Conservation (phyloP, 1,140 invertebrate species). For the Daktulosphaira vitifoliae region DNA sequence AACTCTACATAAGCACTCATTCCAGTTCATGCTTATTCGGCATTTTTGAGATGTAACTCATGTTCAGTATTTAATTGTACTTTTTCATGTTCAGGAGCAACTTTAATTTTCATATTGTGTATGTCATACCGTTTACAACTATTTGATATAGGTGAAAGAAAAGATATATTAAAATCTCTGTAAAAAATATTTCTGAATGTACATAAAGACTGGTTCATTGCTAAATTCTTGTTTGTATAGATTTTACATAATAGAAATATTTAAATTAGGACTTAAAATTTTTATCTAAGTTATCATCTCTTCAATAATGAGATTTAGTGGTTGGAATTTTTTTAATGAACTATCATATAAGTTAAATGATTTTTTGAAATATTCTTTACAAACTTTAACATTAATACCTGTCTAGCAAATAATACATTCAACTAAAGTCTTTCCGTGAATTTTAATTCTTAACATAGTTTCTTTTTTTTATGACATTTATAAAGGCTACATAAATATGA, state of each 20-base stretch:
- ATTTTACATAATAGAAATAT: constrained; percentile 8
- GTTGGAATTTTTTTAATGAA: constrained; percentile 6
- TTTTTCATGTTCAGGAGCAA: constrained; percentile 5
- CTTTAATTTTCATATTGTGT: not conserved
- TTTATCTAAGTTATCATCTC: not conserved
- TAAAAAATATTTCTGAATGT: constrained; percentile 2
- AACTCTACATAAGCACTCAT: not conserved
- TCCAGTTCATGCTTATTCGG: not conserved
- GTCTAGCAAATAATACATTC: constrained; percentile 2
- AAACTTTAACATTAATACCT: not conserved
- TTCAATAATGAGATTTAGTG: constrained; percentile 7
- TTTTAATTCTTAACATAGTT: not conserved
- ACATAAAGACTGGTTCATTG: constrained; percentile 5
- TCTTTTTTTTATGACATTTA: constrained; percentile 7
- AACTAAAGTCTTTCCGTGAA: constrained; percentile 1
- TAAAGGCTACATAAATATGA: not conserved
- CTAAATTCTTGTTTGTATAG: constrained; percentile 11
- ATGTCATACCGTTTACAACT: constrained; percentile 16
- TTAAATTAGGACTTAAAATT: constrained; percentile 15
- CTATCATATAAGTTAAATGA: constrained; percentile 10
- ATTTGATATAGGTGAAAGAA: not conserved
- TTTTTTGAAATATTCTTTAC: not conserved
- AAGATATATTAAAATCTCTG: constrained; percentile 17
- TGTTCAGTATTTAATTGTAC: constrained; percentile 5
- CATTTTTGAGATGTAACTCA: constrained; percentile 6